A percentile compares a stretch with the other conserved stretches of the same genome.
These are phyloP conservation scores for Eilema griseolum DNA, from an alignment of 2,888 invertebrate genomes.

Conservation along the genomic window DNA sequence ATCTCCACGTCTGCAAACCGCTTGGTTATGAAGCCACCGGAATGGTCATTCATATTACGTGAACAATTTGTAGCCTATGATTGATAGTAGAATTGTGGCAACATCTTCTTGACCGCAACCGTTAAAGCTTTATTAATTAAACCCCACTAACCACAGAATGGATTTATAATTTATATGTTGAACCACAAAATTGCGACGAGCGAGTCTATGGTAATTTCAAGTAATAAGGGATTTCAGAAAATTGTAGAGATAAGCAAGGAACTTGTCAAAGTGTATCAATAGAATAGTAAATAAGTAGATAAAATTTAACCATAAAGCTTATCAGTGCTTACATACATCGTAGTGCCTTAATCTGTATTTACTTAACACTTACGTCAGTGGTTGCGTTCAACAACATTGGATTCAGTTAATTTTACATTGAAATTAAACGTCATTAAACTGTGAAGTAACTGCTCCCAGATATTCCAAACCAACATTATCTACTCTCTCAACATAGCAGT, in stretches of 20 bases:
- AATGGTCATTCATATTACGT: neutral
- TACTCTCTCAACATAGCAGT: neutral
- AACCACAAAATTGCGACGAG: neutral
- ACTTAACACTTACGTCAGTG: neutral
- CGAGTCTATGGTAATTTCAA: neutral
- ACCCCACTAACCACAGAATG: neutral
- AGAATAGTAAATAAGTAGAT: conserved; percentile 69
- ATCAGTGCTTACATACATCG: conserved; percentile 63
- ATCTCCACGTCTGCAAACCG: conserved; percentile 38
- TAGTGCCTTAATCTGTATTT: neutral
- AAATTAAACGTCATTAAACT: neutral
- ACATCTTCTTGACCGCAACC: neutral
- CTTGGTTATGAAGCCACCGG: conserved; percentile 23
- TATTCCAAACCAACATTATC: neutral
- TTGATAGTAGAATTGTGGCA: neutral
- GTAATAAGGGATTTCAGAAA: neutral
- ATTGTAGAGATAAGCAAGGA: conserved; percentile 2
- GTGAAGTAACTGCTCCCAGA: neutral
- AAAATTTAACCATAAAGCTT: conserved; percentile 58
- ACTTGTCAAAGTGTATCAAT: conserved; percentile 51
- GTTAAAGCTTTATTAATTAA: neutral
- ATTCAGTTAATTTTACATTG: neutral
- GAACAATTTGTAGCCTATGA: neutral
- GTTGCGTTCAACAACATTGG: neutral
- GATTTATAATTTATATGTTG: neutral